Percentiles rank a stretch among this genome's conserved stretches.
phyloP scores from a whole-genome alignment of 2,888 invertebrate species.

The Erebia ligea region DNA sequence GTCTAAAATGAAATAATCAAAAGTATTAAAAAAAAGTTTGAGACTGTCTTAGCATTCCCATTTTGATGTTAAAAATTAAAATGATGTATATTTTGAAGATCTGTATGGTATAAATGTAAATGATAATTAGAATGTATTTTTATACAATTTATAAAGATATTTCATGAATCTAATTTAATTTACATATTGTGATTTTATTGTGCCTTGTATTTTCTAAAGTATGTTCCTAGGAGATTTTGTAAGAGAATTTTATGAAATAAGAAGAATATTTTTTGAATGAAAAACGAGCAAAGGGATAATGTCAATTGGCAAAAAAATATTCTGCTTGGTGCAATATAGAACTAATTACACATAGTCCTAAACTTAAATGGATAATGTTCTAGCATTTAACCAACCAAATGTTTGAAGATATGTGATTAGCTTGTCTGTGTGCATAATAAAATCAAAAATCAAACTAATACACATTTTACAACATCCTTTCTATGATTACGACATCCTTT shows the following conservation, averaged over 20 bases:
- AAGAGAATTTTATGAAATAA: neutral
- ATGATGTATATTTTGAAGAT: constrained; percentile 33
- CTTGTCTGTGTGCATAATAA: neutral
- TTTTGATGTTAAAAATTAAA: constrained; percentile 43
- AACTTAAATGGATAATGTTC: neutral
- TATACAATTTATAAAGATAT: constrained; percentile 40
- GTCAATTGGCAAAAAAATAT: neutral
- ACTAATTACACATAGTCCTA: neutral
- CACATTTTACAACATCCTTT: no score
- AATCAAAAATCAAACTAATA: no score
- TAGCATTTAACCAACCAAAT: no score
- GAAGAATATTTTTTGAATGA: neutral
- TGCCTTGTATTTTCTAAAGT: constrained; percentile 62
- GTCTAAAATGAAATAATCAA: constrained; percentile 8
- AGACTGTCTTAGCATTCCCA: constrained; percentile 65
- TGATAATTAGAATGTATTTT: constrained; percentile 27
- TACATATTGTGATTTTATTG: constrained; percentile 62
- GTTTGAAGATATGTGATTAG: neutral
- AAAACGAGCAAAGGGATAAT: neutral
- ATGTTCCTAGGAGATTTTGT: neutral
- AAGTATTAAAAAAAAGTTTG: constrained; percentile 38
- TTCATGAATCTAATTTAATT: constrained; percentile 32
- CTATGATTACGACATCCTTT: neutral
- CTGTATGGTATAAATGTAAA: constrained; percentile 35
- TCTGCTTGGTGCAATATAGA: neutral